phyloP scores from a whole-genome alignment of 1,140 invertebrate species.

The Megalopta genalis region DNA sequence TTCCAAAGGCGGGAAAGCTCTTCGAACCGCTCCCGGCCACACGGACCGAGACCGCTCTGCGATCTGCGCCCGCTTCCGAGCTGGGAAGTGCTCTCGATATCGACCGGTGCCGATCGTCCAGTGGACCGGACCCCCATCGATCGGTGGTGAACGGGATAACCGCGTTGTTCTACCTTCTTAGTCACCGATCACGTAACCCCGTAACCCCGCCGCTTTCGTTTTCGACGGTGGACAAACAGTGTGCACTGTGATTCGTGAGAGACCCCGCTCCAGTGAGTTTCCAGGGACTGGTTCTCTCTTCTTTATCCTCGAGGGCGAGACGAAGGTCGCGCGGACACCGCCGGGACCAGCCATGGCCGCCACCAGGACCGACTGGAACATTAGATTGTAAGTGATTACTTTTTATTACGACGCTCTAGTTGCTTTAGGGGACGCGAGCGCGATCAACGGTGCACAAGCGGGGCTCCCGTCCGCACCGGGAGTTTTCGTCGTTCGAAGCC shows the following conservation, averaged over 20 bases:
- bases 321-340: slow-evolving; percentile 33
- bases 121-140: background rate
- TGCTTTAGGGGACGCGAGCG: slow-evolving; percentile 22
- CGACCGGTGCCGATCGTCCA: no score
- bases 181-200: slow-evolving; percentile 1
- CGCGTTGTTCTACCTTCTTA: background rate
- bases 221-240: slow-evolving; percentile 41
- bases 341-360: slow-evolving; percentile 25
- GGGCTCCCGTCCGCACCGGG: no score
- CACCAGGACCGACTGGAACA: slow-evolving; percentile 56
- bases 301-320: slow-evolving; percentile 14
- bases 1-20: no score
- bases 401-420: slow-evolving; percentile 41
- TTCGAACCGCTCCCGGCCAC: no score
- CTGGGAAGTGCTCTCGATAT: no score
- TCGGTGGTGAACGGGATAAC: slow-evolving; percentile 52
- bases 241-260: slow-evolving; percentile 59
- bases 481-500: no score
- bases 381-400: slow-evolving; percentile 57
- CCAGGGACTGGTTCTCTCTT: slow-evolving; percentile 25
- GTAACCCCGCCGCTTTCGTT: slow-evolving; percentile 46
- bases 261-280: slow-evolving; percentile 34
- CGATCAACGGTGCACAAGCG: slow-evolving; percentile 11
- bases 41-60: no score
- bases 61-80: no score